phyloP scores from a whole-genome alignment of 2,888 invertebrate genomes.

The Heliconius aoede region DNA sequence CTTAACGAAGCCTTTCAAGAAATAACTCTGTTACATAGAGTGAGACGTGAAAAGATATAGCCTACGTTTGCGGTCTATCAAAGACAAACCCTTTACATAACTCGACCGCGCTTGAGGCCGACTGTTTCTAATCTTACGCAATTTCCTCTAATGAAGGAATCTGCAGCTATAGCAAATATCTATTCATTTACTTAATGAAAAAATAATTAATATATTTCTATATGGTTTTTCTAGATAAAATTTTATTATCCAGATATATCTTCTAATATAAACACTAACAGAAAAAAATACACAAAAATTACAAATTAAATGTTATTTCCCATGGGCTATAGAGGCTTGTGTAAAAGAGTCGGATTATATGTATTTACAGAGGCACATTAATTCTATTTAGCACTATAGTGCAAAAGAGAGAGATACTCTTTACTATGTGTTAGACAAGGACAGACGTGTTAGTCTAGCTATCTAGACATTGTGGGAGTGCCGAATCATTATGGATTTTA shows the following conservation, averaged over 20 bases:
- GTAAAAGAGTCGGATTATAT: not conserved
- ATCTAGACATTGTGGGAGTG: slow-evolving; percentile 41
- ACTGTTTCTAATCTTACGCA: slow-evolving; percentile 20
- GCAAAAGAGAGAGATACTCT: slow-evolving; percentile 33
- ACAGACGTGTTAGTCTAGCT: slow-evolving; percentile 28
- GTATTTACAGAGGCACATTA: slow-evolving; percentile 12
- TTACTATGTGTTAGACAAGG: slow-evolving; percentile 31
- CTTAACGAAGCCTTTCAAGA: slow-evolving; percentile 20
- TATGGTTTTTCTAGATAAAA: not conserved
- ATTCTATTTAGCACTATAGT: slow-evolving; percentile 39
- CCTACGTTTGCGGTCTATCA: slow-evolving; percentile 61
- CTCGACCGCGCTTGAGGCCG: slow-evolving; percentile 34
- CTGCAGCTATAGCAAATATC: not conserved
- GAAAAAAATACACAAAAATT: not conserved
- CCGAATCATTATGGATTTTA: slow-evolving; percentile 43
- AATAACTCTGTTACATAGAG: slow-evolving; percentile 51
- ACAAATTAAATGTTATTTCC: not conserved
- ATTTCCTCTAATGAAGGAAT: not conserved
- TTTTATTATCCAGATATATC: not conserved
- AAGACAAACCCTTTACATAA: slow-evolving; percentile 57
- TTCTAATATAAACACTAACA: not conserved
- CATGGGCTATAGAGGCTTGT: not conserved
- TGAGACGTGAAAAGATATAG: slow-evolving; percentile 47
- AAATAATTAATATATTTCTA: not conserved
- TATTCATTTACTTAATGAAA: not conserved